Conservation (phyloP, 2,113 vertebrate species). For the Larimichthys crocea region DNA sequence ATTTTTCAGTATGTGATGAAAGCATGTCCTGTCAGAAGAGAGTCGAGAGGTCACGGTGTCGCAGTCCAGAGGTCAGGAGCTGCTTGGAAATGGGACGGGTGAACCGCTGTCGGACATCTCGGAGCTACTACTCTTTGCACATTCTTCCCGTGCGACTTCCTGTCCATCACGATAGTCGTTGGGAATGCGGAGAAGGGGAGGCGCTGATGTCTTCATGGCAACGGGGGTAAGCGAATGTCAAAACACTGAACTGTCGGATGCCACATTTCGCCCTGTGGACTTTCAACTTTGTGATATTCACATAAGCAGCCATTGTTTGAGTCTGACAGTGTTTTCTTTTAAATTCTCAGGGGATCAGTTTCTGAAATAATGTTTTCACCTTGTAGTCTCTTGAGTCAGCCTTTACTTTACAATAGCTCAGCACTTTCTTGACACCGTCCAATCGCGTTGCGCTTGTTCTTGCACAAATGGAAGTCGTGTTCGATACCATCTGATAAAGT, state of each 20-base stretch:
- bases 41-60: slow-evolving; percentile 44
- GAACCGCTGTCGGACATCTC: slow-evolving; percentile 41
- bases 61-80: slow-evolving; percentile 44
- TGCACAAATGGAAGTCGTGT: background rate
- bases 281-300: slow-evolving; percentile 24
- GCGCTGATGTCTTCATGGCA: slow-evolving; percentile 54
- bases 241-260: slow-evolving; percentile 49
- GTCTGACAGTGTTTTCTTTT: slow-evolving; percentile 22
- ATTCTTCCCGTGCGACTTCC: slow-evolving; percentile 64
- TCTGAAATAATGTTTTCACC: background rate
- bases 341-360: background rate
- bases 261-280: slow-evolving; percentile 14
- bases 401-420: background rate
- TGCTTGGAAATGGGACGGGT: slow-evolving; percentile 59
- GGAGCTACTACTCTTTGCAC: slow-evolving; percentile 51
- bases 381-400: too few relatives aligned
- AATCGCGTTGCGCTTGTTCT: background rate
- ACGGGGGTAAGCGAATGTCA: slow-evolving; percentile 52
- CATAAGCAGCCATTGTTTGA: slow-evolving; percentile 25
- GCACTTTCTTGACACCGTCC: background rate
- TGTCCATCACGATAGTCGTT: slow-evolving; percentile 64
- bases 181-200: slow-evolving; percentile 52
- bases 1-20: slow-evolving; percentile 37
- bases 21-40: slow-evolving; percentile 33
- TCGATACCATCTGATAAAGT: background rate